These are phyloP conservation scores for Mythimna pallens DNA, from an alignment of 2,888 invertebrate species.

Conservation along the genomic window DNA sequence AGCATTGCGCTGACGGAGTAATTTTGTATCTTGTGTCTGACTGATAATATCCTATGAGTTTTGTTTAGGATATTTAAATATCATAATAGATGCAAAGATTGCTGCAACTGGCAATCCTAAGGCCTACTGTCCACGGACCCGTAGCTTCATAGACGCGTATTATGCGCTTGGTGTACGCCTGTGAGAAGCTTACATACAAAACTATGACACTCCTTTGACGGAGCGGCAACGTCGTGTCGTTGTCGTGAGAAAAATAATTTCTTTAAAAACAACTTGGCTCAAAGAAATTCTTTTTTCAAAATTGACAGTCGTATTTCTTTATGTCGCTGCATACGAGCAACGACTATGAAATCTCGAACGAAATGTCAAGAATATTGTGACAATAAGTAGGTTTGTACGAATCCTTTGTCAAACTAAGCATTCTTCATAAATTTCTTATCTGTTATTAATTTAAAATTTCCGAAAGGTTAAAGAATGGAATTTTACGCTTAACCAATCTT, in stretches of 20 bases:
- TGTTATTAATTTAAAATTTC: background rate
- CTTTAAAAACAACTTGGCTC: too few relatives aligned
- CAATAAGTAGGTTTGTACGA: background rate
- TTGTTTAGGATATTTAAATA: too few relatives aligned
- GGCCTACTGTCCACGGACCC: too few relatives aligned
- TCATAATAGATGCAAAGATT: background rate
- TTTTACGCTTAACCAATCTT: background rate
- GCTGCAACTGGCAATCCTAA: background rate
- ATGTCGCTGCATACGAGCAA: background rate
- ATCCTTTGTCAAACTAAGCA: background rate
- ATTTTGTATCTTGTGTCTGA: background rate
- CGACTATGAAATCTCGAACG: too few relatives aligned
- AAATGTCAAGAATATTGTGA: background rate
- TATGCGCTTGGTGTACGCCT: too few relatives aligned
- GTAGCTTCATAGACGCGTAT: too few relatives aligned
- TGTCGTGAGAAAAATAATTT: too few relatives aligned
- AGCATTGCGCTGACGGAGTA: background rate
- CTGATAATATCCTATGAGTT: too few relatives aligned
- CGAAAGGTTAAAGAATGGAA: background rate
- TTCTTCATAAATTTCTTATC: background rate
- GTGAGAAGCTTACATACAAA: too few relatives aligned
- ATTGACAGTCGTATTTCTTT: background rate
- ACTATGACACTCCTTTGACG: too few relatives aligned
- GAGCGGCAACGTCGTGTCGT: too few relatives aligned
- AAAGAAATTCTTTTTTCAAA: too few relatives aligned